A percentile compares a stretch with the other conserved stretches of the same genome.
Evolutionary conservation across 2,797 vertebrate genomes (phyloP).

Genomic region (Potorous gilbertii): DNA sequence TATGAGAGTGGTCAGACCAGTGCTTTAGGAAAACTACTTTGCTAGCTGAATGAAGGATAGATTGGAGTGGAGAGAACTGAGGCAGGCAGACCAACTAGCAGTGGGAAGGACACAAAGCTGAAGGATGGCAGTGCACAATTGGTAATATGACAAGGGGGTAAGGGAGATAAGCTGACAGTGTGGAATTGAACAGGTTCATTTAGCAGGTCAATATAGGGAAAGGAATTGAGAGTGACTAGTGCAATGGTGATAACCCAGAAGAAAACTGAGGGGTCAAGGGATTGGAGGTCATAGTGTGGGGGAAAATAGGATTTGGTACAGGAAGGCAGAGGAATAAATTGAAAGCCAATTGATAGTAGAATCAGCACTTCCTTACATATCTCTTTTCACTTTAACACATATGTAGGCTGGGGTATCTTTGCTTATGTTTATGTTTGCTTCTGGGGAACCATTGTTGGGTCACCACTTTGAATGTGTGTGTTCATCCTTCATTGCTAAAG

Average conservation of each 20-base stretch:
- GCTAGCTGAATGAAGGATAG: neutral
- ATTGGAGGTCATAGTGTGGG: neutral
- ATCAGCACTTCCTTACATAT: neutral
- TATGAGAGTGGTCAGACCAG: neutral
- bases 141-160: neutral
- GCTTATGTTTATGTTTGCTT: conserved; percentile 30
- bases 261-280: neutral
- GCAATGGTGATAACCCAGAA: neutral
- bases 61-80: neutral
- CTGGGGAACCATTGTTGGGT: neutral
- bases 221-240: neutral
- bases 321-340: neutral
- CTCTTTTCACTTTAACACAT: neutral
- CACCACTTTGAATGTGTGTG: neutral
- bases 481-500: no score
- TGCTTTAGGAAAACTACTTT: neutral
- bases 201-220: neutral
- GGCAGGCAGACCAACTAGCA: neutral
- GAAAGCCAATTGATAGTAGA: neutral
- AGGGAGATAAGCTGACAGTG: neutral
- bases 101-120: neutral
- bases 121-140: neutral
- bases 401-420: neutral
- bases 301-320: neutral
- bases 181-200: neutral